A percentile compares a stretch with the other conserved stretches of the same genome.
phyloP scores from a whole-genome alignment of 2,113 vertebrate species.

The Engystomops pustulosus region DNA sequence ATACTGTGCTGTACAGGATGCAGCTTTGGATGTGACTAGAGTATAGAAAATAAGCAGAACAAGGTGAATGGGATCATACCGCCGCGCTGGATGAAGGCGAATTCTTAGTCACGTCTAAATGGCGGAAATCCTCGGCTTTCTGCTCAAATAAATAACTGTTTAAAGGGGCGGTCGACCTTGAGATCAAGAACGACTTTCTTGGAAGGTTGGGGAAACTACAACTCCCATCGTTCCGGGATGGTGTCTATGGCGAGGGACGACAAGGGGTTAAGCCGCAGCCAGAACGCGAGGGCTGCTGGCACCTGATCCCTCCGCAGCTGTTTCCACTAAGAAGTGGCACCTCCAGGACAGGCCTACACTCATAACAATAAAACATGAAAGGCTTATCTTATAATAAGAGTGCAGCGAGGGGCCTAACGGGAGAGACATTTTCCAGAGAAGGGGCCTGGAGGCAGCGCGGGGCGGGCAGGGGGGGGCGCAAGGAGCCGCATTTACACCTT shows the following conservation, averaged over 20 bases:
- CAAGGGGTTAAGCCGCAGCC: conserved; percentile 27
- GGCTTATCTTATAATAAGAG: conserved; percentile 78
- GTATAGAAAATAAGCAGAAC: too few species aligned
- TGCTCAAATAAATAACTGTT: too few species aligned
- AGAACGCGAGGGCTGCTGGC: conserved; percentile 65
- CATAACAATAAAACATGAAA: conserved; percentile 77
- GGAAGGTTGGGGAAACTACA: background rate
- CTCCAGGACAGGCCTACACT: conserved; percentile 74
- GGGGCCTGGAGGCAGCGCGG: conserved; percentile 1
- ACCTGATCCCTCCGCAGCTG: conserved; percentile 76
- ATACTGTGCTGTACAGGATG: too few species aligned
- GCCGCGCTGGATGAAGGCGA: too few species aligned
- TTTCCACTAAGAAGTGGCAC: conserved; percentile 75
- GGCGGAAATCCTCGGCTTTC: too few species aligned
- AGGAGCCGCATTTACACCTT: conserved; percentile 73
- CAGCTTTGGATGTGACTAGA: too few species aligned
- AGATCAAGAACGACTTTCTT: too few species aligned
- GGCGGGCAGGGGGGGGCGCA: conserved; percentile 60
- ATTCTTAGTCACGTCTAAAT: too few species aligned
- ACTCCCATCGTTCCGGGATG: background rate
- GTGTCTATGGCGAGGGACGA: too few species aligned
- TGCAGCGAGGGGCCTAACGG: conserved; percentile 67
- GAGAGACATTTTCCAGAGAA: conserved; percentile 65
- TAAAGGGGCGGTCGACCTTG: too few species aligned
- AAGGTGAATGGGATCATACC: too few species aligned